Base-by-base conservation (phyloP, 2,888 invertebrate species). In the Anticlea derivata region DNA sequence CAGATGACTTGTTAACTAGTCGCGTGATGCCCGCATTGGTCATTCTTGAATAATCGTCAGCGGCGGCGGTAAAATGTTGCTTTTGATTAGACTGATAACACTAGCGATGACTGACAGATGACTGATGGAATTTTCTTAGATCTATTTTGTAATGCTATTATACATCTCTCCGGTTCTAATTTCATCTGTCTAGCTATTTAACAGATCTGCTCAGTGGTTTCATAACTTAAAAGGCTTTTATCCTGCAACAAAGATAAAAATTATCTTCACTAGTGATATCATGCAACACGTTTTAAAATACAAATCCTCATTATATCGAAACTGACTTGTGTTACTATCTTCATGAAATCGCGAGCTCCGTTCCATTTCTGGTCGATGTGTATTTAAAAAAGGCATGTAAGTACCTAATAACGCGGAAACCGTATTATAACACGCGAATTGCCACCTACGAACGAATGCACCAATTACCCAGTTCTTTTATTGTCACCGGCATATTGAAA, bases 1-100 rank as follows among this genome's bases (percentile, higher is more conserved):
- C 22, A 47, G 46, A 52, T 52, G 31, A 40, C 13, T 46, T 33
- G 33, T 22, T 49, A 41, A 49, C 12, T 40, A 29, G 13, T 58
- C 37, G 55, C 58, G 58, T 58, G 60, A 51, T 52, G 48, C 50
- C 51, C 55, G 55, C 53, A 52, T 54, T 52, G 58, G 50, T 55
- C 50, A 43, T 55, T 51, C 49, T 44, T 57, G 55, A 60, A 58
- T 59, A 57, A 47, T 26, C 24, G 41, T 10, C 30, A 22, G 27
- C 20, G 52, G 13, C n/a, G 17, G 31, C 48, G 44, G 6, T 62
- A 62, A 58, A 55, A 62, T 62, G 62, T 26, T 50, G 53, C 58
- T 48, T 10, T 11, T 5, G 17, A 17, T 17, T 3, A 17, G 17
- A 17, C 17, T 3, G 4, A n/a, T n/a, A n/a, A n/a, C n/a, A n/a